These are phyloP conservation scores for Lynx canadensis DNA, from an alignment of 2,113 vertebrate species.

Conservation along the genomic window DNA sequence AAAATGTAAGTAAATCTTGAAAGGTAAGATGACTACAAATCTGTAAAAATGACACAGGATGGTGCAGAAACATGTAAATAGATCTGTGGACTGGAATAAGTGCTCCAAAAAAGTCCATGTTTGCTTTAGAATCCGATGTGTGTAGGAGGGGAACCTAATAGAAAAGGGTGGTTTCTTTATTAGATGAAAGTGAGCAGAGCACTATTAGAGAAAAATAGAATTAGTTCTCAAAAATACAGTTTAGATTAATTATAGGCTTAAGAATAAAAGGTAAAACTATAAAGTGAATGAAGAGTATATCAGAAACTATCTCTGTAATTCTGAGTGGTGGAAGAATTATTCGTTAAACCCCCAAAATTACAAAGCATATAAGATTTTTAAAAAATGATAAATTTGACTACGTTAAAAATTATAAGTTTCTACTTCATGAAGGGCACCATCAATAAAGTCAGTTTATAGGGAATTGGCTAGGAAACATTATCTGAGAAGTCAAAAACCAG, in stretches of 20 bases:
- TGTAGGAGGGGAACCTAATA: neutral
- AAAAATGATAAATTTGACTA: neutral
- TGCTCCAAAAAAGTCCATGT: neutral
- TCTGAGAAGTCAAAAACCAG: neutral
- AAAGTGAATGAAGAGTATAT: neutral
- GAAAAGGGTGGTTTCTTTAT: neutral
- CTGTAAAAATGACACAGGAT: neutral
- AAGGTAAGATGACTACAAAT: neutral
- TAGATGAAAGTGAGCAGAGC: neutral
- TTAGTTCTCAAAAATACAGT: neutral
- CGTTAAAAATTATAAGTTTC: neutral
- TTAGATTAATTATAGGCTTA: conserved; percentile 10
- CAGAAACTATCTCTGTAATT: neutral
- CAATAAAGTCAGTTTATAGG: neutral
- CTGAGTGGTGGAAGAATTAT: neutral
- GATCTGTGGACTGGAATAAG: neutral
- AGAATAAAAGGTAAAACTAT: neutral
- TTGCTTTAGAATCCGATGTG: neutral
- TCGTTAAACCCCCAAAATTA: neutral
- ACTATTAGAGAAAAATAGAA: neutral
- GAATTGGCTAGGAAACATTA: neutral
- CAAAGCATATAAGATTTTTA: neutral
- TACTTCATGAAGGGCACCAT: neutral
- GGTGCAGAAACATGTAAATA: neutral
- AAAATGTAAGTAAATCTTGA: neutral